Percentiles rank a stretch among this genome's conserved stretches.
phyloP scores from a whole-genome alignment of 2,113 vertebrate species.

The Sciurus niger region DNA sequence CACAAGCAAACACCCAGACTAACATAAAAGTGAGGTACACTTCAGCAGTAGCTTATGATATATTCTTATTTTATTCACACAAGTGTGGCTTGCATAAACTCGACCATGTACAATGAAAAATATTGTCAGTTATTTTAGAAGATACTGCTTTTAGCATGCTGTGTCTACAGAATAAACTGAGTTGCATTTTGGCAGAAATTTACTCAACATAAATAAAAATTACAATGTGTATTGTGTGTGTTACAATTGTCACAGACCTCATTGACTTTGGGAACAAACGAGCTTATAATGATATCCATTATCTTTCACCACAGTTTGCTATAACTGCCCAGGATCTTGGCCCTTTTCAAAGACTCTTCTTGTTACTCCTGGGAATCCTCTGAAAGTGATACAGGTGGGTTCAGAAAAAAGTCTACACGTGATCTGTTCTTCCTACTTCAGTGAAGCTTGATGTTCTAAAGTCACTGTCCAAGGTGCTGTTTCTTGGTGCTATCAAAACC shows the following conservation, averaged over 20 bases:
- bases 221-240: neutral
- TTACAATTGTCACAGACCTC: neutral
- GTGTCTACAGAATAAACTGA: neutral
- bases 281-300: neutral
- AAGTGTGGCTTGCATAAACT: neutral
- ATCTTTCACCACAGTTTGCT: neutral
- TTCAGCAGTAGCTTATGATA: neutral
- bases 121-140: slow-evolving; percentile 9
- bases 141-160: neutral
- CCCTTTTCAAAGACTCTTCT: neutral
- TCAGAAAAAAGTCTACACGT: neutral
- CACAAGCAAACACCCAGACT: neutral
- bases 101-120: neutral
- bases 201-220: neutral
- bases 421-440: neutral
- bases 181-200: neutral
- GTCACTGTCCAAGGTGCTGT: neutral
- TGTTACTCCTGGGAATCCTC: neutral
- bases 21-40: neutral
- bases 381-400: neutral
- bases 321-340: neutral
- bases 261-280: slow-evolving; percentile 1
- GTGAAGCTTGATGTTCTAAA: neutral
- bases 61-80: neutral
- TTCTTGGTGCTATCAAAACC: neutral